These are phyloP conservation scores for Pangasius djambal DNA, from an alignment of 2,797 vertebrate species.

Conservation along the genomic window DNA sequence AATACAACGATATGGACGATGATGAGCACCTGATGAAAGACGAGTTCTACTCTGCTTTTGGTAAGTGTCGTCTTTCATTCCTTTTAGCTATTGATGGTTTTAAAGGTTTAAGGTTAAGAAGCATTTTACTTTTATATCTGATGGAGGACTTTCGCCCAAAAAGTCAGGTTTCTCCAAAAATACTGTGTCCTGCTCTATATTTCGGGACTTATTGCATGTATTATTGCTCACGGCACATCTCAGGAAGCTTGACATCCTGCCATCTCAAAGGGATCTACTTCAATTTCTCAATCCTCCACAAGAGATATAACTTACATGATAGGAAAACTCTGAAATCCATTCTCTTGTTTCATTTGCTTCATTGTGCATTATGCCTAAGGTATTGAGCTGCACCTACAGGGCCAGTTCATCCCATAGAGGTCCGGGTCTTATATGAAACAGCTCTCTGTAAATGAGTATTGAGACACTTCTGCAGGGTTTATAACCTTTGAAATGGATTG, in stretches of 20 bases:
- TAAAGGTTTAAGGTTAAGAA: neutral
- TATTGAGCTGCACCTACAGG: neutral
- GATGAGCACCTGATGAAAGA: constrained; percentile 87
- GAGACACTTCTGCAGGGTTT: constrained; percentile 38
- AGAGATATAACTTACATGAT: neutral
- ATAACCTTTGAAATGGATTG: constrained; percentile 30
- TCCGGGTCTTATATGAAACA: constrained; percentile 35
- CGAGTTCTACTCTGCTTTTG: constrained; percentile 91
- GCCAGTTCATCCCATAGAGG: constrained; percentile 7
- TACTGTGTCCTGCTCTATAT: neutral
- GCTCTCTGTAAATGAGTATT: constrained; percentile 35
- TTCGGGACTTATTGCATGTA: neutral
- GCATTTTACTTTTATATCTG: neutral
- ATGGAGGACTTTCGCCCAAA: neutral
- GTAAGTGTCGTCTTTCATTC: constrained; percentile 73
- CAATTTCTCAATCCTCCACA: neutral
- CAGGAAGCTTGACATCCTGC: neutral
- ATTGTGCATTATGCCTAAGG: neutral
- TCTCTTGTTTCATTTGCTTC: neutral
- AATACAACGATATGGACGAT: constrained; percentile 87
- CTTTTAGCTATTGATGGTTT: neutral
- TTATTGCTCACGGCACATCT: constrained; percentile 24
- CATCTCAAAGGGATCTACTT: constrained; percentile 17
- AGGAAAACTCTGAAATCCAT: neutral
- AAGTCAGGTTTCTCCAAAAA: neutral